A percentile compares a stretch with the other conserved stretches of the same genome.
phyloP scores from a whole-genome alignment of 2,113 vertebrate genomes.

The Corythornis vintsioides region DNA sequence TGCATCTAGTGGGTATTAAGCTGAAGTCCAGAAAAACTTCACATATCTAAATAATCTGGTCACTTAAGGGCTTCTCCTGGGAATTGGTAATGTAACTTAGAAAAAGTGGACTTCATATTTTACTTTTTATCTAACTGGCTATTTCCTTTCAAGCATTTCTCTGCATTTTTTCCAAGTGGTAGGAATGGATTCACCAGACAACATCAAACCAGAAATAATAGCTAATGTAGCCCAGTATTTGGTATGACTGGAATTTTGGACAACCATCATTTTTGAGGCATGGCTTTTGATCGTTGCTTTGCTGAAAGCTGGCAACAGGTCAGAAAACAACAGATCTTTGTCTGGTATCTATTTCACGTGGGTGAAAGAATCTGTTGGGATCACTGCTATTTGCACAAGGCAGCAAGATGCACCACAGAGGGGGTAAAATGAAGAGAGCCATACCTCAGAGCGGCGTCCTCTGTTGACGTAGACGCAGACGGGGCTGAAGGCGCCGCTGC shows the following conservation, averaged over 20 bases:
- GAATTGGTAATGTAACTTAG: background rate
- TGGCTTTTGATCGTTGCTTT: background rate
- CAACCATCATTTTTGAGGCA: background rate
- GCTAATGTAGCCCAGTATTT: background rate
- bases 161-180: background rate
- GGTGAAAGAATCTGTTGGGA: accelerated
- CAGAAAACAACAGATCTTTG: background rate
- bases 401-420: background rate
- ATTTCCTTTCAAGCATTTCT: background rate
- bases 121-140: background rate
- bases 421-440: background rate
- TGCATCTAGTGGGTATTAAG: background rate
- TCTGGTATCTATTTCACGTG: background rate
- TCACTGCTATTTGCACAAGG: background rate
- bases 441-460: constrained; percentile 92
- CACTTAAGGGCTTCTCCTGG: background rate
- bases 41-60: background rate
- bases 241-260: background rate
- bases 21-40: background rate
- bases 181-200: background rate
- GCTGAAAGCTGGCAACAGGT: background rate
- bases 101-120: background rate
- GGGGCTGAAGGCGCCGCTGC: constrained; percentile 94
- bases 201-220: background rate
- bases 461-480: constrained; percentile 92